These are phyloP conservation scores for Zosterops lateralis DNA, from an alignment of 2,113 vertebrate genomes.

Conservation along the genomic window DNA sequence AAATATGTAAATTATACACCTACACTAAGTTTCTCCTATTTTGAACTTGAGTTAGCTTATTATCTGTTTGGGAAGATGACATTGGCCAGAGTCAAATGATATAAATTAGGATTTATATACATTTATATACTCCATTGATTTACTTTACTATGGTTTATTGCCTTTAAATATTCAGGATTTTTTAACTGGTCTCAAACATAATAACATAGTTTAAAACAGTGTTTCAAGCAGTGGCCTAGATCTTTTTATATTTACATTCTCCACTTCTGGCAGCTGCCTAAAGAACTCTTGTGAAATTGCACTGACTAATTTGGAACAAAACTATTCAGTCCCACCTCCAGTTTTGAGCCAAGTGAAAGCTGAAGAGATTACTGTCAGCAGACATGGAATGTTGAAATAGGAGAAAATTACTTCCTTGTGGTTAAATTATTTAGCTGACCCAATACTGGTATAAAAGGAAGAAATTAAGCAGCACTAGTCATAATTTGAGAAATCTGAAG, in stretches of 20 bases:
- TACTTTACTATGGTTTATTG: background rate
- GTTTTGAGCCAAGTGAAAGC: conserved; percentile 2
- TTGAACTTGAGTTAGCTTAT: background rate
- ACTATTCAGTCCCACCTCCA: background rate
- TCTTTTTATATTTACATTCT: background rate
- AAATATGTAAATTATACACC: background rate
- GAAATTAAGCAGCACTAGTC: background rate
- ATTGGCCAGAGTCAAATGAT: rapidly evolving
- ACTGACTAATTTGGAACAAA: background rate
- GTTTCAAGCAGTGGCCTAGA: background rate
- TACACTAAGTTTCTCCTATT: background rate
- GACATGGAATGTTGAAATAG: background rate
- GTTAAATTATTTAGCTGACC: background rate
- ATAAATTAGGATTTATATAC: background rate
- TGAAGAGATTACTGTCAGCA: background rate
- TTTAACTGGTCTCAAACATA: background rate
- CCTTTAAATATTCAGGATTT: background rate
- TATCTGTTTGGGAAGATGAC: background rate
- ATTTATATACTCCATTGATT: background rate
- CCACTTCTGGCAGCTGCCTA: background rate
- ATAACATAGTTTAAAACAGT: background rate
- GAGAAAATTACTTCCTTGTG: background rate
- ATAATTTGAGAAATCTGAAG: background rate
- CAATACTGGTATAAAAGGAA: background rate
- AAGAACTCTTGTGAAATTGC: conserved; percentile 14